phyloP scores from a whole-genome alignment of 2,888 invertebrate species.

The Rugalucina vietnamica region DNA sequence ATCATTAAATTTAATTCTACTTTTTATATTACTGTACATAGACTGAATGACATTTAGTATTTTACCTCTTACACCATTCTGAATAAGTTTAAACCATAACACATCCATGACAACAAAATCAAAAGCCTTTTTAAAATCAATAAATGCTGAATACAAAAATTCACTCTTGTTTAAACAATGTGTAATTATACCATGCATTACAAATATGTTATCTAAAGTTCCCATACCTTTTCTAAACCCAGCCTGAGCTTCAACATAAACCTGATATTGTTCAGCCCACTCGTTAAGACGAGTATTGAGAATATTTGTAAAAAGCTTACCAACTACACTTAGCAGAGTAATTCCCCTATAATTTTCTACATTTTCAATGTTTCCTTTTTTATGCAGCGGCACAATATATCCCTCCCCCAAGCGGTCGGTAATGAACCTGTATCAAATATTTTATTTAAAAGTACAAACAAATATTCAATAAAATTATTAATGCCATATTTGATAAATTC shows the following conservation, averaged over 20 bases:
- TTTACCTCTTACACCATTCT: neutral
- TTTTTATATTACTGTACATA: neutral
- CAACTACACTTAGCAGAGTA: neutral
- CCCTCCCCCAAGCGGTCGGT: neutral
- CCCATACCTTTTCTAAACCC: conserved; percentile 23
- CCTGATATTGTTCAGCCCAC: neutral
- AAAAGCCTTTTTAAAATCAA: neutral
- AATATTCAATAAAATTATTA: no score
- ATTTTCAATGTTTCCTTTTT: neutral
- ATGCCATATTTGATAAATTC: no score
- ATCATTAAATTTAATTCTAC: neutral
- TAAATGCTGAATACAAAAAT: no score
- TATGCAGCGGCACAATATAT: neutral
- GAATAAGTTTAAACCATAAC: no score
- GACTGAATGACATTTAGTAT: neutral
- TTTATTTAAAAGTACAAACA: no score
- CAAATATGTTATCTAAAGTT: conserved; percentile 31
- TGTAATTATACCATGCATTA: conserved; percentile 19
- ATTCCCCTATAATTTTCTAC: neutral
- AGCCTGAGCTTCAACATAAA: neutral
- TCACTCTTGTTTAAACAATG: no score
- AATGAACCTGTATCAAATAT: neutral
- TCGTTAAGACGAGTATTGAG: neutral
- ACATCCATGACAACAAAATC: neutral
- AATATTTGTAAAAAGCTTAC: no score